A percentile compares a stretch with the other conserved stretches of the same genome.
Evolutionary conservation across 2,888 invertebrate genomes (phyloP).

Genomic region (Carabus problematicus): DNA sequence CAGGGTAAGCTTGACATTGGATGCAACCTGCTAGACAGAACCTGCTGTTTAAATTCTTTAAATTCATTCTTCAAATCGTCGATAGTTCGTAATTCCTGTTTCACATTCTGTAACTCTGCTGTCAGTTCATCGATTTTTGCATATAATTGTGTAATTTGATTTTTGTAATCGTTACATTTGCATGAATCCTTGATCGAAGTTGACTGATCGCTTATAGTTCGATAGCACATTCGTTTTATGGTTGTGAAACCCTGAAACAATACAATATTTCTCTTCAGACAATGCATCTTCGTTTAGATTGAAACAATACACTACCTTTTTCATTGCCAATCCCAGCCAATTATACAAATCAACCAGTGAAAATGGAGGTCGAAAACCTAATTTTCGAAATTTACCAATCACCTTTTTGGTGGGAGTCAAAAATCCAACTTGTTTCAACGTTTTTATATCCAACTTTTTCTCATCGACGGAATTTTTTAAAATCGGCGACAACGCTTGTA

Average conservation of each 20-base stretch:
- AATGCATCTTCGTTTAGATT: background rate
- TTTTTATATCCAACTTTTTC: background rate
- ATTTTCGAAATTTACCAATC: conserved; percentile 28
- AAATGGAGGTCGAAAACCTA: conserved; percentile 9
- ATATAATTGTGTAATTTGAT: conserved; percentile 43
- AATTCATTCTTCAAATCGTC: conserved; percentile 29
- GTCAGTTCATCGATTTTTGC: conserved; percentile 47
- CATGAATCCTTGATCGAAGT: conserved; percentile 7
- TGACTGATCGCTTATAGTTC: conserved; percentile 18
- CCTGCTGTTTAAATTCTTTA: conserved; percentile 17
- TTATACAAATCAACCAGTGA: conserved; percentile 19
- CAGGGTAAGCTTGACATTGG: conserved; percentile 28
- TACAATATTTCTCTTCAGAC: background rate
- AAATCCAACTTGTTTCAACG: background rate
- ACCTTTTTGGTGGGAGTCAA: conserved; percentile 19
- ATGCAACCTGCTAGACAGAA: background rate
- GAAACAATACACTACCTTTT: conserved; percentile 10
- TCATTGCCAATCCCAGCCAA: conserved; percentile 29
- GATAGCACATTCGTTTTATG: conserved; percentile 25
- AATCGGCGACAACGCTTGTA: conserved; percentile 29
- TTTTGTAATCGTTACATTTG: conserved; percentile 28
- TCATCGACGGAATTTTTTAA: conserved; percentile 11
- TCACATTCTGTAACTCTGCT: conserved; percentile 46
- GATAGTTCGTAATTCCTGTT: conserved; percentile 40
- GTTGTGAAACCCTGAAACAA: conserved; percentile 23